A percentile compares a stretch with the other conserved stretches of the same genome.
Evolutionary conservation across 37 sponge, comb jelly and placozoan species (phyloP).

Genomic region (Tethya wilhelma): DNA sequence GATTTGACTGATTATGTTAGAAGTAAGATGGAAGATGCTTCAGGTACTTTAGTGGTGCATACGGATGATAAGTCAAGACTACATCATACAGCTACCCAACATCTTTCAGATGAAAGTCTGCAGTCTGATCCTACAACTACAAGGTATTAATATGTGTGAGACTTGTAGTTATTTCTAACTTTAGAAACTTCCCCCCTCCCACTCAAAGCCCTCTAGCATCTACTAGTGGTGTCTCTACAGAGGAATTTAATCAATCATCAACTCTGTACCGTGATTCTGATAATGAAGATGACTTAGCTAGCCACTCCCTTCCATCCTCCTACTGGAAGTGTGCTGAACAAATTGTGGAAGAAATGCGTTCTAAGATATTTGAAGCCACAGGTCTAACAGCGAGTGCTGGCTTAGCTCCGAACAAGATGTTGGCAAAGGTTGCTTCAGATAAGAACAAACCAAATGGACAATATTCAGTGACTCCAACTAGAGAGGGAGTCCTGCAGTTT

Average conservation of each 20-base stretch:
- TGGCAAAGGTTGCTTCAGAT: conserved; percentile 95
- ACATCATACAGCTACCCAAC: too few species aligned
- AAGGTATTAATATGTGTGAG: neutral
- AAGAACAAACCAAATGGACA: conserved; percentile 97
- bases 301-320: conserved; percentile 2
- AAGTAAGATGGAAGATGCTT: neutral
- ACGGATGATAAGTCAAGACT: too few species aligned
- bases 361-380: conserved; percentile 55
- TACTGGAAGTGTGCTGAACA: conserved; percentile 61
- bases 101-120: too few species aligned
- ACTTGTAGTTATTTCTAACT: neutral
- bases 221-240: too few species aligned
- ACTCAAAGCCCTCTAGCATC: too few species aligned
- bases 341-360: conserved; percentile 82
- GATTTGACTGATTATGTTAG: conserved; percentile 80
- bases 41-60: neutral
- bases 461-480: conserved; percentile 62
- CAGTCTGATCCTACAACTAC: too few species aligned
- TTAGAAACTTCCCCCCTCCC: too few species aligned
- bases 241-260: neutral
- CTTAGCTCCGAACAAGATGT: conserved; percentile 88
- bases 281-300: too few species aligned
- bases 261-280: neutral
- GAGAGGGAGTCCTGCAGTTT: conserved; percentile 83
- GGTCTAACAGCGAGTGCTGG: conserved; percentile 98